Conservation (phyloP, 2,113 vertebrate genomes). For the Chrysemys picta region DNA sequence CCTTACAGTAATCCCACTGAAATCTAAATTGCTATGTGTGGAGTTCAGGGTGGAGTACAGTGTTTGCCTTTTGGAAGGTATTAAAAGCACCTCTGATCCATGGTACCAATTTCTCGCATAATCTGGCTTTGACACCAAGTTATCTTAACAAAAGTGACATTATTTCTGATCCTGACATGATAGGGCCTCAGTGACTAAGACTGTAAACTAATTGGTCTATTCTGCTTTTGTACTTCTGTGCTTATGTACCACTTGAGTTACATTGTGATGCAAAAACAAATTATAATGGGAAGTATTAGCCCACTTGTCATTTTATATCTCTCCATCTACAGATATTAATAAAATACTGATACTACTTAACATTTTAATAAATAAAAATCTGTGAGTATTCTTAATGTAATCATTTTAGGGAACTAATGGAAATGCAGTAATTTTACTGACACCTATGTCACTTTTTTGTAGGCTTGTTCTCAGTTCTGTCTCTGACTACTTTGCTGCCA, state of each 20-base stretch:
- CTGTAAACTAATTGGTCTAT: background rate
- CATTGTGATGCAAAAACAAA: background rate
- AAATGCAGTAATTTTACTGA: background rate
- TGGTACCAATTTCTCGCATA: background rate
- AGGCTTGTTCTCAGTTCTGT: slow-evolving; percentile 87
- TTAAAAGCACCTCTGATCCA: background rate
- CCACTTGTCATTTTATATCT: background rate
- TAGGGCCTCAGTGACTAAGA: background rate
- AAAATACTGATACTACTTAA: background rate
- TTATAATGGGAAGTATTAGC: background rate
- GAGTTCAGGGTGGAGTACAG: background rate
- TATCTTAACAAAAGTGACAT: background rate
- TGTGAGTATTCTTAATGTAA: background rate
- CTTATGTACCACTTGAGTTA: background rate
- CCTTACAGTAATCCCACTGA: background rate
- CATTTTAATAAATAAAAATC: background rate
- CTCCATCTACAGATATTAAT: background rate
- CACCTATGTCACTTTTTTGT: slow-evolving; percentile 37
- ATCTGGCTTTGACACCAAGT: background rate
- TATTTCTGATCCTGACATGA: background rate
- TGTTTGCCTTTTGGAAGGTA: background rate
- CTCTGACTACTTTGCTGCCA: slow-evolving; percentile 87
- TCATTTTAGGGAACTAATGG: background rate
- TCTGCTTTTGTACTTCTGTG: background rate
- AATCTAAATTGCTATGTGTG: background rate